A percentile compares a stretch with the other conserved stretches of the same genome.
phyloP scores from a whole-genome alignment of 2,113 vertebrate species.

The Sebastes fasciatus region DNA sequence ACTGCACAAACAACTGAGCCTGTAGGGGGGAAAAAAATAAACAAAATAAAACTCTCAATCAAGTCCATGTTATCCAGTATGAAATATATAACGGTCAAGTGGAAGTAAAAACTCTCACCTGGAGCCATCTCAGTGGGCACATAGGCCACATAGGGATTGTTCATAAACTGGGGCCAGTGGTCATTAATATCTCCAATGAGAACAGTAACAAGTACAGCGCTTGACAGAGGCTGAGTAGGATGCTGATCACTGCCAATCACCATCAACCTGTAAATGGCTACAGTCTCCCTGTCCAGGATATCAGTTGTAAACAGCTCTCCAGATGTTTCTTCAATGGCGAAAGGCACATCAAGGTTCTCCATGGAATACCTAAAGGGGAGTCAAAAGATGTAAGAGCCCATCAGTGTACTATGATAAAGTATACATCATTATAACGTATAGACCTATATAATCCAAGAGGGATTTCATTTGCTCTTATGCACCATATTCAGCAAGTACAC shows the following conservation, averaged over 20 bases:
- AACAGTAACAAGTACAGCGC: slow-evolving; percentile 76
- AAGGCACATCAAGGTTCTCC: slow-evolving; percentile 65
- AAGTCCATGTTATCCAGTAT: background rate
- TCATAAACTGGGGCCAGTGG: slow-evolving; percentile 79
- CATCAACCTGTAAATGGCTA: slow-evolving; percentile 73
- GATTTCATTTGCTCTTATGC: background rate
- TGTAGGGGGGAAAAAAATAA: slow-evolving; percentile 40
- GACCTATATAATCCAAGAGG: background rate
- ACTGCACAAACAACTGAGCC: slow-evolving; percentile 81
- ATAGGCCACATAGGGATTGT: slow-evolving; percentile 84
- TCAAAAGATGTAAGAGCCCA: background rate
- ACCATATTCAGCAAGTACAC: background rate
- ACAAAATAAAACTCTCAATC: background rate
- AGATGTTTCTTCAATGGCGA: slow-evolving; percentile 79
- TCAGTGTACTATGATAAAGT: background rate
- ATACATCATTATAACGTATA: background rate
- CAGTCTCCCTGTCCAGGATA: slow-evolving; percentile 80
- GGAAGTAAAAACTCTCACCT: slow-evolving; percentile 69
- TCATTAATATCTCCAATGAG: slow-evolving; percentile 83
- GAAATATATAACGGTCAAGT: background rate
- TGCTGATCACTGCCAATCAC: slow-evolving; percentile 76
- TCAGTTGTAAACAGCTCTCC: slow-evolving; percentile 79
- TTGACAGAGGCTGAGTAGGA: slow-evolving; percentile 73
- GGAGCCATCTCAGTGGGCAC: slow-evolving; percentile 66
- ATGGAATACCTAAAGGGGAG: slow-evolving; percentile 77